Evolutionary conservation across 1,140 invertebrate genomes (phyloP).

Genomic region (Cydia strobilella): DNA sequence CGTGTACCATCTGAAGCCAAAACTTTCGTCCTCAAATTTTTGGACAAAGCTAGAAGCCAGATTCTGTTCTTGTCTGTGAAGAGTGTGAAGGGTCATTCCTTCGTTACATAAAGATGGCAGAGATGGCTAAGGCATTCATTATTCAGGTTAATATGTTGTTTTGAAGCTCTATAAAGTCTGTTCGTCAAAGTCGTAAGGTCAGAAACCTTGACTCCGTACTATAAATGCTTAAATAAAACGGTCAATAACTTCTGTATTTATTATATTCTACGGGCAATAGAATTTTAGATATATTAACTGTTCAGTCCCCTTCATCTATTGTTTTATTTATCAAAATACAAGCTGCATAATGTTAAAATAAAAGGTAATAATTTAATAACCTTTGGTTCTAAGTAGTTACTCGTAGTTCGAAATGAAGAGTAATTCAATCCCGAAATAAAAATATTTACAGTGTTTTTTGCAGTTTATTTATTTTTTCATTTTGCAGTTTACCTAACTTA

Average conservation of each 20-base stretch:
- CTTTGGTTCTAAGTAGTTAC: too few species aligned
- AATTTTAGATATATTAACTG: background rate
- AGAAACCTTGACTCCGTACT: conserved; percentile 23
- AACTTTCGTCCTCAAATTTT: background rate
- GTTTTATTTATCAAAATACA: background rate
- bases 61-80: background rate
- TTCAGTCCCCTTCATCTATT: background rate
- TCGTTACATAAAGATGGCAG: background rate
- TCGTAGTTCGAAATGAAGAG: too few species aligned
- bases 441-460: too few species aligned
- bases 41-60: background rate
- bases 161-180: conserved; percentile 38
- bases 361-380: too few species aligned
- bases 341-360: too few species aligned
- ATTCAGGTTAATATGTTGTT: background rate
- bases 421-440: too few species aligned
- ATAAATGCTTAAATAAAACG: conserved; percentile 42
- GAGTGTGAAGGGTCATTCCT: background rate
- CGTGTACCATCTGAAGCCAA: too few species aligned
- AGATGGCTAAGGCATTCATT: background rate
- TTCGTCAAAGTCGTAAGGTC: conserved; percentile 56
- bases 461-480: too few species aligned
- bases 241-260: conserved; percentile 50
- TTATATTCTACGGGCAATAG: conserved; percentile 6
- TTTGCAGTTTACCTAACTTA: too few species aligned